Evolutionary conservation across 2,888 invertebrate species (phyloP).

Genomic region (Leucophenga montana): DNA sequence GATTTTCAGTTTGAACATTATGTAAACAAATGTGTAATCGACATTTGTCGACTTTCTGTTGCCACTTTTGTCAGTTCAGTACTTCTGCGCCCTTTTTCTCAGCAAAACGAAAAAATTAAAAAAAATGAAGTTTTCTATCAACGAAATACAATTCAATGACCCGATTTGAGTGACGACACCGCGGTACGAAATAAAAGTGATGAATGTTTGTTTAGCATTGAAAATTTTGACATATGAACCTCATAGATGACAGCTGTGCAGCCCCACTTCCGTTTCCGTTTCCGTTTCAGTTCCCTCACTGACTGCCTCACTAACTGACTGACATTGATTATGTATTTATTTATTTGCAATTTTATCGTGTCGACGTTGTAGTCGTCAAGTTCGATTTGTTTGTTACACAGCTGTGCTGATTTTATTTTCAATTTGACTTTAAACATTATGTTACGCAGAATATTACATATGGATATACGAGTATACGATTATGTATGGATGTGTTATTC

Average conservation of each 20-base stretch:
- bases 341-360: conserved; percentile 2
- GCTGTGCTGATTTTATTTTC: no score
- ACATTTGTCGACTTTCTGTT: conserved; percentile 8
- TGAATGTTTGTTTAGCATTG: conserved; percentile 19
- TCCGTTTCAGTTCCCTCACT: not conserved
- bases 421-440: no score
- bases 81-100: not conserved
- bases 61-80: not conserved
- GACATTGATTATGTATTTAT: conserved; percentile 20
- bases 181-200: not conserved
- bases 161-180: not conserved
- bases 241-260: conserved; percentile 15
- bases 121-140: no score
- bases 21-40: conserved; percentile 27
- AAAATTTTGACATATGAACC: conserved; percentile 26
- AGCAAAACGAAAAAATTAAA: no score
- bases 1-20: conserved; percentile 15
- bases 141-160: no score
- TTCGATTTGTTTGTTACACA: no score
- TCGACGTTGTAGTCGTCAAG: not conserved
- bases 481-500: no score
- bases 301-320: not conserved
- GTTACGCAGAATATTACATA: no score
- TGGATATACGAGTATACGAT: no score
- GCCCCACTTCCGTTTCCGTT: not conserved